Evolutionary conservation across 2,113 vertebrate species (phyloP), one percentile per base, ranked within the genome.

Genomic region (Candoia aspera): DNA sequence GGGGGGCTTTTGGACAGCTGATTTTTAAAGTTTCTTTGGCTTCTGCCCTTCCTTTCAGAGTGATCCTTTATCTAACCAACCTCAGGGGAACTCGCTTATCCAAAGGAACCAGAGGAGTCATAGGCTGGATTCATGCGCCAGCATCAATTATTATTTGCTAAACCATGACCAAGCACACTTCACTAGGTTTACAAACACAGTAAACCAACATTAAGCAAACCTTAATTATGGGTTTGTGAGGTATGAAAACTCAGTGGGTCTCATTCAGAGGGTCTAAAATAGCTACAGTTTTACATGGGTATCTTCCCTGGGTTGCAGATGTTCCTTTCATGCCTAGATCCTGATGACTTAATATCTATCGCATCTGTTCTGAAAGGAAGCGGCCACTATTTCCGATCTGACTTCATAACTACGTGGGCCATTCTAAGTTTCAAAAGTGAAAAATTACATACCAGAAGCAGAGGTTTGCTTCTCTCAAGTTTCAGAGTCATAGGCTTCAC

Each of bases 341-440:
- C 2, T 11, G 6, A 15, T 17, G 15, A 57, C 55, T 90, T 89
- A 83, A 9, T 46, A 46, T 83, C 33, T 60, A 57, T 13, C 86
- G 9, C n/a, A 42, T 92, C 86, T 83, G 64, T 59, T 88, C 58
- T 17, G 29, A 62, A 83, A 84, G 64, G 55, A 88, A 33, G 33
- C 86, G 42, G 54, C 3, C 33, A 19, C 21, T 0, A 0, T 13
- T 57, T 85, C 12, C 58, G 54, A 29, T 33, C 60, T 8, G 1
- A 55, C 12, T 37, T 33, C 57, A 5, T 46, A 0, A 0, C 1
- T 10, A 59, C 6, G 10, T 0, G 0, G 1, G 0, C 46, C 2
- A 8, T 11, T 4, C 1, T 26, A 42, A 11, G 15, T 79, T 29
- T 6, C 83, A 29, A 68, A 53, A 90, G 73, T 0, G 37, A n/a